Percentiles rank a stretch among this genome's conserved stretches.
These are phyloP conservation scores for Buphagus erythrorhynchus DNA, from an alignment of 2,797 vertebrate species.

Conservation along the genomic window DNA sequence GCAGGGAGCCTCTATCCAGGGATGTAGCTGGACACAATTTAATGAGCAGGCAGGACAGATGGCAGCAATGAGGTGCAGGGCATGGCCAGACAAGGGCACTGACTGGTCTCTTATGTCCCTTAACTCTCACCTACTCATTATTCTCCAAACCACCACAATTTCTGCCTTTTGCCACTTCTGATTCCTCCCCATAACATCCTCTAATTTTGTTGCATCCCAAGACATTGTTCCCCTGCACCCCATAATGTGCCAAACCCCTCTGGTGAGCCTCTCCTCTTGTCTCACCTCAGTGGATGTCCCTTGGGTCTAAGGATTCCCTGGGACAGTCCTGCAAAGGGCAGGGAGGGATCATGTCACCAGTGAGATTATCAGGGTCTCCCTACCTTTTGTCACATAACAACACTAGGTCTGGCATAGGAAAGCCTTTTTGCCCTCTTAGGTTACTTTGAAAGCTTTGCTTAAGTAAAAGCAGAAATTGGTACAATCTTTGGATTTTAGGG, in stretches of 20 bases:
- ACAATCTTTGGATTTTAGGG: not conserved
- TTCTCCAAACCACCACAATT: not conserved
- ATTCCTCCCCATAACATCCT: not conserved
- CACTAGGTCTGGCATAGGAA: rapidly evolving
- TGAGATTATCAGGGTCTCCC: not conserved
- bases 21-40: not conserved
- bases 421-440: not conserved
- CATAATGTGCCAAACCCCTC: not conserved
- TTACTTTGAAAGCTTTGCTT: not conserved
- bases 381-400: not conserved
- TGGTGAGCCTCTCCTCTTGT: not conserved
- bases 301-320: not conserved
- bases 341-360: not conserved
- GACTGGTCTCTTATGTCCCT: not conserved
- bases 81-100: not conserved
- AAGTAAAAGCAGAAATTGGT: not conserved
- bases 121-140: not conserved
- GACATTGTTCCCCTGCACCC: not conserved
- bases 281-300: not conserved
- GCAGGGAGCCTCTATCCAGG: not conserved
- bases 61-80: not conserved
- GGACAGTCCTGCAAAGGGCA: not conserved
- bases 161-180: not conserved
- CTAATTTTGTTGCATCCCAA: not conserved
- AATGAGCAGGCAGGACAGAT: not conserved